Evolutionary conservation across 2,888 invertebrate species (phyloP), one percentile per base, ranked within the genome.

Genomic region (Caenorhabditis macrosperma): DNA sequence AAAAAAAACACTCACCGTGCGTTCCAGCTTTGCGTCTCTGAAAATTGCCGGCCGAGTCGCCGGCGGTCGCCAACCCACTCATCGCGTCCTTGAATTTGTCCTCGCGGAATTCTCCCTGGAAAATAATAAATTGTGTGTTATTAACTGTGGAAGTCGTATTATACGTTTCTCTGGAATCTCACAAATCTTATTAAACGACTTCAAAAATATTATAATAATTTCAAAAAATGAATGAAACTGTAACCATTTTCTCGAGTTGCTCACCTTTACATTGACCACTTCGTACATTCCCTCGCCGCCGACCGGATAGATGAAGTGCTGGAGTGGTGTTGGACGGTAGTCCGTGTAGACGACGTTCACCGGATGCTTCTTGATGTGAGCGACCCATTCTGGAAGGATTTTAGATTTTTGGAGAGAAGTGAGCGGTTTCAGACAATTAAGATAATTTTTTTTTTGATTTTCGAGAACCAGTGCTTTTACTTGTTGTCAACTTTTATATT

Each of bases 301-400:
- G 20, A 95, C 95, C 0, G 99, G 98, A 92, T 95, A 99, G 79
- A 99, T 94, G 91, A 97, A 99, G 92, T 99, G 99, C 91, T 99
- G 97, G 76, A 99, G 92, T 0, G 99, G 99, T 0, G 97, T 97
- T 1, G 99, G 99, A 44, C 99, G 93, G 91, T 94, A 98, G 91
- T 99, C 99, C 0, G 99, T 99, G 91, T 98, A 99, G 35, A 99
- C 96, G 41, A 99, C 98, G 91, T 99, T 98, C 89, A 98, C 98
- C 0, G 98, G 97, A 92, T 97, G 87, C 12, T 82, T 61, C 63
- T 90, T 87, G 61, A 90, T 81, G 46, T 68, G 84, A 74, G 82
- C 75, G 17, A 90, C 86, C 90, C 90, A 90, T 67, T 89, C 90
- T 89, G 75, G 71, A 85, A 48, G 22, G n/a, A n/a, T n/a, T n/a